Evolutionary conservation across 2,888 invertebrate genomes (phyloP), one percentile per base, ranked within the genome.

Genomic region (Plusia festucae): DNA sequence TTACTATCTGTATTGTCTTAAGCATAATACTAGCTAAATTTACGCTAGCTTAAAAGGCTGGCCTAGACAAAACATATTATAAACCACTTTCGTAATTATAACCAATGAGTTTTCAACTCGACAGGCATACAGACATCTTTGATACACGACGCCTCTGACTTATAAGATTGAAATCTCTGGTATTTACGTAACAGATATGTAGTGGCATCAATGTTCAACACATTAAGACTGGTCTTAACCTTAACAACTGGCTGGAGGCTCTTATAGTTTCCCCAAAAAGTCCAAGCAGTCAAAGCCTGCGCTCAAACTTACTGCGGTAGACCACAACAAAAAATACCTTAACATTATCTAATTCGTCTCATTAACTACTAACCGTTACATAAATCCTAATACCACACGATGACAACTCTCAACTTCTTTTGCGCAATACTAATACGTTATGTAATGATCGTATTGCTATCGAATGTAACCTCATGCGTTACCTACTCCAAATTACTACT

Each of bases 321-420:
- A n/a, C n/a, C n/a, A n/a, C n/a, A n/a, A n/a, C n/a, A n/a, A n/a
- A n/a, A n/a, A n/a, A n/a, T n/a, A n/a, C n/a, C 58, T 52, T 49
- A 66, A 44, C 49, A 68, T 58, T 70, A 73, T 66, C 66, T 70
- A 73, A 79, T 79, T 71, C 53, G 49, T 63, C 52, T 68, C 63
- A 70, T 79, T 70, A 70, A 70, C 69, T 49, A 55, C 52, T 53
- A 44, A 16, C 15, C 52, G 52, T 79, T 81, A 76, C 44, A 73
- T 79, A 79, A 81, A 71, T 70, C 63, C 64, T 68, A 65, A 67
- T 75, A 78, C 64, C 51, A 58, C 77, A 75, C 74, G 76, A 70
- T 75, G 80, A 78, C 81, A 76, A 78, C 79, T 84, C 83, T 85
- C 82, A 70, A 82, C 72, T 70, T 67, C 73, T 56, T 74, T 77